phyloP scores from a whole-genome alignment of 2,797 vertebrate genomes.

The Mallotus villosus region DNA sequence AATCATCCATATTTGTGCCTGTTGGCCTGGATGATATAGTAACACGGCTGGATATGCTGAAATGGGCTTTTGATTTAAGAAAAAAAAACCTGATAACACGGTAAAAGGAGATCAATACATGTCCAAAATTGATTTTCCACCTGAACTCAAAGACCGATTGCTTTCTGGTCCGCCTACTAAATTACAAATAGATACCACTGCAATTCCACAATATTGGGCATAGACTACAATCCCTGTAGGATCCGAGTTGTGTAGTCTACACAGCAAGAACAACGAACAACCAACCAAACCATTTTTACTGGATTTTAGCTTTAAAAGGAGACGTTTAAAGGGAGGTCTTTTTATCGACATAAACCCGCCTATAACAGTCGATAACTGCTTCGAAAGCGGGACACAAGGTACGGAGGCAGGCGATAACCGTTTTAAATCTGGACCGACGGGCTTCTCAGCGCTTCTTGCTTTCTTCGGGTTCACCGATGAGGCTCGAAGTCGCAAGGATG shows the following conservation, averaged over 20 bases:
- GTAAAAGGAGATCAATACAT: not conserved
- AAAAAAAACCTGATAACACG: not conserved
- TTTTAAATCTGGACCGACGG: constrained; percentile 37
- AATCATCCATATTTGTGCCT: not conserved
- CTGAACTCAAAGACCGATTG: not conserved
- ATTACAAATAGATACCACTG: not conserved
- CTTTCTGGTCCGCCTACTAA: not conserved
- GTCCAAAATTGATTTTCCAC: not conserved
- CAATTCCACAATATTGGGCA: not conserved
- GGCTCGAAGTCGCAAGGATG: constrained; percentile 81
- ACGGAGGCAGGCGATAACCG: not conserved
- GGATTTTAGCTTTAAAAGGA: not conserved
- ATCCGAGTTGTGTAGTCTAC: not conserved
- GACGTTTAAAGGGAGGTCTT: not conserved
- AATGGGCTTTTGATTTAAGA: not conserved
- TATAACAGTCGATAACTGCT: not conserved
- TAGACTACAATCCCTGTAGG: not conserved
- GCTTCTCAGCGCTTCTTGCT: constrained; percentile 13
- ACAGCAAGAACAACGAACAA: not conserved
- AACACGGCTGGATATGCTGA: not conserved
- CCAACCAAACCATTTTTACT: not conserved
- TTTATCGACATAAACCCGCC: no score
- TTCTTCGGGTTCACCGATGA: constrained; percentile 64
- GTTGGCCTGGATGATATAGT: not conserved
- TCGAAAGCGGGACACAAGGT: not conserved